phyloP scores from a whole-genome alignment of 30 jellyfish, hydroid and myxozoan species.

The Aurelia aurita complex sp. Pacific region DNA sequence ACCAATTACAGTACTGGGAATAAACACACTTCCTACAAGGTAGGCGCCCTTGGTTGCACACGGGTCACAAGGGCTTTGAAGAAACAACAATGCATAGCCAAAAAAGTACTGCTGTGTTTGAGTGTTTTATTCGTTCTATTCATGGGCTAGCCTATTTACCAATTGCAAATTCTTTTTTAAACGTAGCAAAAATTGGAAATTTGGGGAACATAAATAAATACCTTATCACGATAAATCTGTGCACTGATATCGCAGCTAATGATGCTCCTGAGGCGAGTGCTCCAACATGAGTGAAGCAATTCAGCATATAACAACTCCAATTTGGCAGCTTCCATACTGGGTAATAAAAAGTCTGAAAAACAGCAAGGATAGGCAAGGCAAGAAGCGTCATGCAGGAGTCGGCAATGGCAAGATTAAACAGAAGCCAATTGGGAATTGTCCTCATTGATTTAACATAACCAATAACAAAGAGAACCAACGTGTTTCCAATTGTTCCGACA shows the following conservation, averaged over 20 bases:
- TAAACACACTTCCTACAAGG: no score
- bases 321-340: conserved; percentile 54
- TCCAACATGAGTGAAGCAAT: conserved; percentile 55
- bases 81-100: no score
- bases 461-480: conserved; percentile 52
- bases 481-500: conserved; percentile 47
- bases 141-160: no score
- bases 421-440: conserved; percentile 54
- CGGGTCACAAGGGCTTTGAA: no score
- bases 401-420: conserved; percentile 74
- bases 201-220: conserved; percentile 1
- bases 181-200: no score
- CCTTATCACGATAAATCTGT: conserved; percentile 60
- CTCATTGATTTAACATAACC: conserved; percentile 31
- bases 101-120: no score
- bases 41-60: no score
- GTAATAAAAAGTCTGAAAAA: conserved; percentile 48
- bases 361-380: conserved; percentile 59
- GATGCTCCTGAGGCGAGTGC: conserved; percentile 77
- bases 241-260: conserved; percentile 62
- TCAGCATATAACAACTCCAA: conserved; percentile 31
- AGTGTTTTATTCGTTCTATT: no score
- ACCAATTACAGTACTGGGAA: no score
- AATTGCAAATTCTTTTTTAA: no score
- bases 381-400: conserved; percentile 52